Evolutionary conservation across 1,140 invertebrate genomes (phyloP).

Genomic region (Whitmania pigra): DNA sequence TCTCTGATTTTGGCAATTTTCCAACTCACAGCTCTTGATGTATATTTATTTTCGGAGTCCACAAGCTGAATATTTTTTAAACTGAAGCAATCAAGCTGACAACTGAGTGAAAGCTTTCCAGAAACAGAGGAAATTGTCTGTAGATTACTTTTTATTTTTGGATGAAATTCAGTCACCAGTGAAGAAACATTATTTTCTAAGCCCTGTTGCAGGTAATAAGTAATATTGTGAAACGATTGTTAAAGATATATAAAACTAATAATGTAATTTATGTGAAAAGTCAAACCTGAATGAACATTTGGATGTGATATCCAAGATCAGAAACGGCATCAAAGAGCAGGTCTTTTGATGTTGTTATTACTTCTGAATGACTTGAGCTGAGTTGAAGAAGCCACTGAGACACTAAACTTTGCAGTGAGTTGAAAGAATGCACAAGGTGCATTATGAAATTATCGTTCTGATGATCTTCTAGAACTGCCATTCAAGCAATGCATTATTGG

Average conservation of each 20-base stretch:
- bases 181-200: background rate
- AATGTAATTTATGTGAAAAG: background rate
- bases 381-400: conserved; percentile 2
- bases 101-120: conserved; percentile 1
- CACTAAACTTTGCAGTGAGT: background rate
- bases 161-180: background rate
- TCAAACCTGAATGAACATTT: conserved; percentile 11
- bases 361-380: background rate
- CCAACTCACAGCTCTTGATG: background rate
- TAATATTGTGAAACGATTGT: background rate
- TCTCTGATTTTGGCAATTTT: background rate
- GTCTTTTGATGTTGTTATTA: background rate
- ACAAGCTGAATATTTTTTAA: background rate
- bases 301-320: background rate
- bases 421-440: background rate
- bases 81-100: conserved; percentile 1
- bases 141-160: background rate
- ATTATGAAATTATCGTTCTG: background rate
- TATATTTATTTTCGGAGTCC: background rate
- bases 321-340: background rate
- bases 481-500: background rate
- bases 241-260: background rate
- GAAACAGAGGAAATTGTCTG: background rate
- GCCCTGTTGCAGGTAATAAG: background rate
- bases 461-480: background rate